Evolutionary conservation across 2,888 invertebrate genomes (phyloP), one percentile per base, ranked within the genome.

Genomic region (Noctuana brunneofusca): DNA sequence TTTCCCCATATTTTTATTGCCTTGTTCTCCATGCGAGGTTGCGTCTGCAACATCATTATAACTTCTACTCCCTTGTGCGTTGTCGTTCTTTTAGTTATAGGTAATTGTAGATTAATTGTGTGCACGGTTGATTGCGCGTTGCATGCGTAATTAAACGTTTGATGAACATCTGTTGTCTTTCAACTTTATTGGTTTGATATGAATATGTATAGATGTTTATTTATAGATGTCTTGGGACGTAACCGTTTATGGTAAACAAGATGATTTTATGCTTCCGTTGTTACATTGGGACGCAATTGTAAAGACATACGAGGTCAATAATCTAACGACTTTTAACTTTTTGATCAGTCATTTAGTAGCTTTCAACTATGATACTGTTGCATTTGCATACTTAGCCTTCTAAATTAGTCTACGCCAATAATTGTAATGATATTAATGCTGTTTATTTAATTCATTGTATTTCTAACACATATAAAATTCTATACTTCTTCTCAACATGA

Each of bases 121-220:
- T 54, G 46, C 54, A 48, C 24, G 54, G 46, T 53, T 48, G 57
- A 48, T 12, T 54, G 53, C 16, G 24, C 48, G n/a, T 18, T 32
- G 60, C 48, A 60, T 54, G 46, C 38, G 32, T 38, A 53, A 60
- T 60, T 60, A 48, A 48, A 58, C 58, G 41, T 48, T 24, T 48
- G 46, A 60, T 60, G 60, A 54, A 60, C 60, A 60, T 54, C 60
- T 60, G 60, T 60, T 48, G 60, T 53, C 52, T 46, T 18, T 43
- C 43, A 12, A 35, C 20, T 53, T 46, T 53, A 60, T 60, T 46
- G 32, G 43, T 60, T 46, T 16, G 22, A 52, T 43, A 46, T 53
- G 56, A 24, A 53, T 46, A 60, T 60, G 41, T 46, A 48, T 43
- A 22, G 3, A 12, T 54, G 12, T 4, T 16, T 60, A 48, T 35